Conservation (phyloP, 92 coral and sea anemone genomes). For the Actinostola sp. region DNA sequence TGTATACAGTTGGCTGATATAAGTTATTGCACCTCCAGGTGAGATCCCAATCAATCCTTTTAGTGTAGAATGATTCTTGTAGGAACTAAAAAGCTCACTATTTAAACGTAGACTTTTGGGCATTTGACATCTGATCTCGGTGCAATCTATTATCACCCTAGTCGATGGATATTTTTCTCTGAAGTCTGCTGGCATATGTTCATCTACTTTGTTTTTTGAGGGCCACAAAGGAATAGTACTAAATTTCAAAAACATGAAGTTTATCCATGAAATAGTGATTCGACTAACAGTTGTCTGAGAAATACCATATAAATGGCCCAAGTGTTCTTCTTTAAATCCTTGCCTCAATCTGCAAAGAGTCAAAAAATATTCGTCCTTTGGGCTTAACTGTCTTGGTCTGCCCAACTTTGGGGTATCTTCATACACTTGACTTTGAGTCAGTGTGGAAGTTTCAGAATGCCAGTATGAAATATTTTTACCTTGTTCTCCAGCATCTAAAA, state of each 20-base stretch:
- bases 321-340: slow-evolving; percentile 62
- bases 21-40: slow-evolving; percentile 63
- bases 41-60: slow-evolving; percentile 65
- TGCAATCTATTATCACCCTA: slow-evolving; percentile 62
- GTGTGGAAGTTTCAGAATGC: slow-evolving; percentile 59
- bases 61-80: slow-evolving; percentile 57
- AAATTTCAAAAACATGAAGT: slow-evolving; percentile 41
- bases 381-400: slow-evolving; percentile 14
- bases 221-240: slow-evolving; percentile 26
- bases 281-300: slow-evolving; percentile 54
- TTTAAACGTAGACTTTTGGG: slow-evolving; percentile 62
- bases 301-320: slow-evolving; percentile 51
- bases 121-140: slow-evolving; percentile 64
- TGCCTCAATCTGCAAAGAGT: slow-evolving; percentile 59
- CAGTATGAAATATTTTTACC: slow-evolving; percentile 64
- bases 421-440: background rate
- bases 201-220: slow-evolving; percentile 22
- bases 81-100: slow-evolving; percentile 55
- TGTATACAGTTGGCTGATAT: slow-evolving; percentile 66
- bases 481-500: slow-evolving; percentile 59
- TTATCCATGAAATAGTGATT: slow-evolving; percentile 47
- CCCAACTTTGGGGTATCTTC: background rate
- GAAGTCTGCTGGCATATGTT: slow-evolving; percentile 30
- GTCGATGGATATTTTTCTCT: slow-evolving; percentile 36
- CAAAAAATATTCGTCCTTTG: slow-evolving; percentile 62